These are phyloP conservation scores for Ochotona princeps DNA, from an alignment of 2,113 vertebrate genomes.

Conservation along the genomic window DNA sequence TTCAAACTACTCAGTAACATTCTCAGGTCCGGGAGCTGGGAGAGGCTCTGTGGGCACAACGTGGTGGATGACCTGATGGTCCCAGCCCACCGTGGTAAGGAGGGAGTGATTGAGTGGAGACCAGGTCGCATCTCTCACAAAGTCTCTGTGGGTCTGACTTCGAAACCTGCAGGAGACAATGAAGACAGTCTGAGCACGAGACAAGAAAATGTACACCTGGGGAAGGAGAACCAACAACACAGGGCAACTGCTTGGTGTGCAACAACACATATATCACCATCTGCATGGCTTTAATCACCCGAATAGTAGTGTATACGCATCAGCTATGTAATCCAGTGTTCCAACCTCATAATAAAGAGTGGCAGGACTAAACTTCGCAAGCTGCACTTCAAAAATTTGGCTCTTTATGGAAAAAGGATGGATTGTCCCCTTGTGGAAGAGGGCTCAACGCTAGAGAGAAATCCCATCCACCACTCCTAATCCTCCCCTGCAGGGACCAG, in stretches of 20 bases:
- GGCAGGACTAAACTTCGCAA: not conserved
- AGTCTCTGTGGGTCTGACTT: slow-evolving; percentile 92
- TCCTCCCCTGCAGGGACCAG: not conserved
- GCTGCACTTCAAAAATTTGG: not conserved
- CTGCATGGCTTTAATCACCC: not conserved
- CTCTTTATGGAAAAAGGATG: not conserved
- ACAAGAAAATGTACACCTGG: not conserved
- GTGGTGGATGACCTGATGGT: slow-evolving; percentile 97
- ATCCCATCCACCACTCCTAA: not conserved
- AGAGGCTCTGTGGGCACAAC: slow-evolving; percentile 81
- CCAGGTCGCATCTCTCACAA: slow-evolving; percentile 93
- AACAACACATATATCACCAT: not conserved
- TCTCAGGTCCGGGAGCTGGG: slow-evolving; percentile 78
- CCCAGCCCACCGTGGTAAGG: slow-evolving; percentile 96
- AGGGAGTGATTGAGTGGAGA: slow-evolving; percentile 89
- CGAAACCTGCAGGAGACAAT: slow-evolving; percentile 87
- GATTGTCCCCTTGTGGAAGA: not conserved
- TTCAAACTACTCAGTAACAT: slow-evolving; percentile 82
- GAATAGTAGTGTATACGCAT: not conserved
- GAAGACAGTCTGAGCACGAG: not conserved
- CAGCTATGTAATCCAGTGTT: not conserved
- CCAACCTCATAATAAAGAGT: not conserved
- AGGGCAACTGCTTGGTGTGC: not conserved
- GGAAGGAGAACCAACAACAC: not conserved
- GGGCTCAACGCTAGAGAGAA: not conserved